These are phyloP conservation scores for Augochlora pura DNA, from an alignment of 1,140 invertebrate genomes.

Conservation along the genomic window DNA sequence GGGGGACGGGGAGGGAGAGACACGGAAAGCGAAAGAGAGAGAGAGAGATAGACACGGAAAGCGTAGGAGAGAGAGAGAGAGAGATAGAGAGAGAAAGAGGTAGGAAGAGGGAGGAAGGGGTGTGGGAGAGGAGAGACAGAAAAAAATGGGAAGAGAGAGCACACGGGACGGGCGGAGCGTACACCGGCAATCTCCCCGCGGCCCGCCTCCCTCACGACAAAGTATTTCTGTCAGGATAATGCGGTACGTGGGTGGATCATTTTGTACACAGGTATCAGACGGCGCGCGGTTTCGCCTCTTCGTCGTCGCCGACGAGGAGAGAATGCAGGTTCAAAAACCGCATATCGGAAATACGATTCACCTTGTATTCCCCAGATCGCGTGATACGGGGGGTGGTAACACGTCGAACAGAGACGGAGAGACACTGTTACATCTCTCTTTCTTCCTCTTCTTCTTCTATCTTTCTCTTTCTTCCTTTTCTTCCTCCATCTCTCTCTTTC, in stretches of 20 bases:
- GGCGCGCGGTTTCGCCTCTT: slow-evolving; percentile 3
- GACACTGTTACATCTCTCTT: too few species aligned
- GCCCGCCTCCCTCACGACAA: slow-evolving; percentile 16
- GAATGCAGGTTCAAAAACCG: slow-evolving; percentile 39
- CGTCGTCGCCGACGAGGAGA: background rate
- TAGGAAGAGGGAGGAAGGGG: background rate
- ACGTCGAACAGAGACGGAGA: too few species aligned
- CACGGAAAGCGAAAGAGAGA: background rate
- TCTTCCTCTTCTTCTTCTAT: too few species aligned
- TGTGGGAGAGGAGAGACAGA: background rate
- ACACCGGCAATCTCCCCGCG: background rate
- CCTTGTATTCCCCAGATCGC: slow-evolving; percentile 40
- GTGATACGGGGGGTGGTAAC: slow-evolving; percentile 13
- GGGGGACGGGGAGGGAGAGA: too few species aligned
- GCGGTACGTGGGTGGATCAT: slow-evolving; percentile 49
- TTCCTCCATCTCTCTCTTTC: too few species aligned
- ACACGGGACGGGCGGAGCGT: slow-evolving; percentile 30
- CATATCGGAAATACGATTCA: slow-evolving; percentile 47
- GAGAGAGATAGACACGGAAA: background rate
- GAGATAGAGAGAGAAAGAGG: background rate
- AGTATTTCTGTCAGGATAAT: slow-evolving; percentile 46
- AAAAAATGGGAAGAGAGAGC: too few species aligned
- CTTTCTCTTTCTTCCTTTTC: too few species aligned
- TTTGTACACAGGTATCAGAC: slow-evolving; percentile 39
- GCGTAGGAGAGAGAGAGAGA: background rate